Conservation (phyloP, 1,140 invertebrate genomes). For the Pachypsylla venusta region DNA sequence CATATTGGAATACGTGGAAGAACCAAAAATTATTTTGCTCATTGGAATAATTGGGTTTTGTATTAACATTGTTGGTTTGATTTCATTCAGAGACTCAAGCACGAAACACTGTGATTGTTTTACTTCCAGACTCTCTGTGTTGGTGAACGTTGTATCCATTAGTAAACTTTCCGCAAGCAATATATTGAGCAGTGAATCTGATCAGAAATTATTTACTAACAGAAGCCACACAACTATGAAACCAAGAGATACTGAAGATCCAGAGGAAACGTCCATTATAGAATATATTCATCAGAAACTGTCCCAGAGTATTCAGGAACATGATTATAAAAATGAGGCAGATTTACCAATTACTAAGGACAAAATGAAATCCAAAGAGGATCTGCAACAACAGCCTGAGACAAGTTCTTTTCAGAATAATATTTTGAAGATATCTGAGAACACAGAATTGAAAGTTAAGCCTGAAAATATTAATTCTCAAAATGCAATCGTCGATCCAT, state of each 20-base stretch:
- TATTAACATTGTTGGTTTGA: background rate
- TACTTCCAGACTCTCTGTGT: background rate
- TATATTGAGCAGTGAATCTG: background rate
- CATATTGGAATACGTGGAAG: background rate
- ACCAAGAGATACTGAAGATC: background rate
- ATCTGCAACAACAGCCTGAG: background rate
- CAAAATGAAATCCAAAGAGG: background rate
- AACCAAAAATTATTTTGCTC: background rate
- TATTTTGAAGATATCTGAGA: background rate
- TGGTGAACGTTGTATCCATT: background rate
- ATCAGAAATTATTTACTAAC: background rate
- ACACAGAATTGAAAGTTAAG: background rate
- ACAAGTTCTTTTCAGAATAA: background rate
- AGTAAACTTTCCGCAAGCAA: background rate
- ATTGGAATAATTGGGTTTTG: background rate
- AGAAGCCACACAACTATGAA: background rate
- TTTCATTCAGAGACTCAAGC: background rate
- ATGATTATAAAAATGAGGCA: background rate
- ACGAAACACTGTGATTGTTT: slow-evolving; percentile 6
- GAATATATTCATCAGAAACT: background rate
- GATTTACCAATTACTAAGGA: background rate
- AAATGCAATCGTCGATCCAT: background rate
- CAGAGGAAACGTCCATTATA: too few species aligned
- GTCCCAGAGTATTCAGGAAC: background rate
- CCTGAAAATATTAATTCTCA: background rate